Conservation (phyloP, 2,888 invertebrate species). For the Uloborus plumipes region DNA sequence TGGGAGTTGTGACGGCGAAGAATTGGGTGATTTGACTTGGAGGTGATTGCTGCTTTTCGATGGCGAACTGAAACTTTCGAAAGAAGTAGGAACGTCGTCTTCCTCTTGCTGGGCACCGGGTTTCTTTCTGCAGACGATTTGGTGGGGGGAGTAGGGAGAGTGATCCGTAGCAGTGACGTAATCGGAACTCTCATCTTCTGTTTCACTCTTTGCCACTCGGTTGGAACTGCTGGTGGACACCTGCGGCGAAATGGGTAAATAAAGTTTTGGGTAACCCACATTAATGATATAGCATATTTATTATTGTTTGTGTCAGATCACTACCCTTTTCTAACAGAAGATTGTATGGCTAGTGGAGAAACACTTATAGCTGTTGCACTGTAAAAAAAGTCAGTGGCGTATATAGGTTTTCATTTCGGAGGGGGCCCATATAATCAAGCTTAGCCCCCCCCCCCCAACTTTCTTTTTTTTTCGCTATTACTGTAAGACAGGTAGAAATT, state of each 20-base stretch:
- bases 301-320: too few relatives aligned
- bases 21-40: slow-evolving; percentile 40
- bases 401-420: too few relatives aligned
- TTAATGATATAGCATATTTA: too few relatives aligned
- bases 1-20: slow-evolving; percentile 31
- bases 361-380: too few relatives aligned
- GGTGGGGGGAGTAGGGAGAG: slow-evolving; percentile 42
- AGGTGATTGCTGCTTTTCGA: slow-evolving; percentile 56
- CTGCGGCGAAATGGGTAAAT: neutral
- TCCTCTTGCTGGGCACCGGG: slow-evolving; percentile 21
- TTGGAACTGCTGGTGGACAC: slow-evolving; percentile 60
- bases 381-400: too few relatives aligned
- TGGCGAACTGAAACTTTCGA: slow-evolving; percentile 64
- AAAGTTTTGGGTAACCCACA: too few relatives aligned
- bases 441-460: too few relatives aligned
- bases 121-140: neutral
- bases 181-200: slow-evolving; percentile 63
- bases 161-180: slow-evolving; percentile 64
- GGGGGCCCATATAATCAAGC: too few relatives aligned
- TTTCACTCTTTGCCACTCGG: slow-evolving; percentile 50
- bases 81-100: slow-evolving; percentile 53
- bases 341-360: too few relatives aligned
- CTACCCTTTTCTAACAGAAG: too few relatives aligned
- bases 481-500: too few relatives aligned
- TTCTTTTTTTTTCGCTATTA: too few relatives aligned